These are phyloP conservation scores for Nyctibius bracteatus DNA, from an alignment of 2,113 vertebrate genomes.

Conservation along the genomic window DNA sequence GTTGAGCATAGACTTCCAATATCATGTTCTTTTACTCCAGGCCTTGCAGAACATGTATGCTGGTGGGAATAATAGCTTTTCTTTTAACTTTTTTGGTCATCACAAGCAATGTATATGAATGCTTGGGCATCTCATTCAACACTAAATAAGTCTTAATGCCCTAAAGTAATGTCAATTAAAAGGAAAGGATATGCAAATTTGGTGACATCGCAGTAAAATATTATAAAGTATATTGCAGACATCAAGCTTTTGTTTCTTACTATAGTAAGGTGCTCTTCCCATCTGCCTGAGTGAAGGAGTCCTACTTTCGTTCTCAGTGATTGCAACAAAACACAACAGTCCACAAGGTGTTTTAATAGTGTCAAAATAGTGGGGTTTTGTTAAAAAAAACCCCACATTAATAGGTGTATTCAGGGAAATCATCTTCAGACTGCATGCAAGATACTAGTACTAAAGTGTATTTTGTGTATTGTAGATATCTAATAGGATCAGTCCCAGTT, in stretches of 20 bases:
- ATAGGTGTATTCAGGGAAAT: not conserved
- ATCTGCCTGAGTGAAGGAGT: not conserved
- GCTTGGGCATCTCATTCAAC: not conserved
- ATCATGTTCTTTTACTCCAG: not conserved
- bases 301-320: not conserved
- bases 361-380: not conserved
- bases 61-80: not conserved
- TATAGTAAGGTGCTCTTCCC: not conserved
- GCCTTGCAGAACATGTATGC: not conserved
- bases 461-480: not conserved
- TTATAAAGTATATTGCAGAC: not conserved
- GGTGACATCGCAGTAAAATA: not conserved
- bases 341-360: not conserved
- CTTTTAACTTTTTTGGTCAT: not conserved
- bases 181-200: not conserved
- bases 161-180: not conserved
- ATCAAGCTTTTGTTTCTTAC: not conserved
- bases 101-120: not conserved
- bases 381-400: not conserved
- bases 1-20: rapidly evolving
- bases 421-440: not conserved
- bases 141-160: not conserved
- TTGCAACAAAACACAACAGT: not conserved
- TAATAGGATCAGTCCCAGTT: not conserved
- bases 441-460: not conserved